A percentile compares a stretch with the other conserved stretches of the same genome.
phyloP scores from a whole-genome alignment of 2,888 invertebrate species.

The Fissipunctia ypsillon region DNA sequence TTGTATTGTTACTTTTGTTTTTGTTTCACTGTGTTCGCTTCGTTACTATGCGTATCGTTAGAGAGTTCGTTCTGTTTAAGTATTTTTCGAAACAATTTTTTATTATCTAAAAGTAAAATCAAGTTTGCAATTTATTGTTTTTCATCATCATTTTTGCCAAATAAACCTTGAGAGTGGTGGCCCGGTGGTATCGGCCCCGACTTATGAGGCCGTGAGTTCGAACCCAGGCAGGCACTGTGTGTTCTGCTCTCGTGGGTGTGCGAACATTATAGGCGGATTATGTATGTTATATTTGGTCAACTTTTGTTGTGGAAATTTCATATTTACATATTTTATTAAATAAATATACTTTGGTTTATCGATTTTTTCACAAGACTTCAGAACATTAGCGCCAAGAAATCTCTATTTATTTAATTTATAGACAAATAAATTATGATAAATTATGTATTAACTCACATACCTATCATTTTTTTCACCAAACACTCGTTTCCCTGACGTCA shows the following conservation, averaged over 20 bases:
- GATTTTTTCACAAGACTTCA: background rate
- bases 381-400: background rate
- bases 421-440: too few species aligned
- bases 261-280: too few species aligned
- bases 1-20: conserved; percentile 28
- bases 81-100: conserved; percentile 51
- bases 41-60: conserved; percentile 58
- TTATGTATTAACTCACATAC: background rate
- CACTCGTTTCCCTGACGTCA: conserved; percentile 57
- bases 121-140: background rate
- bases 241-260: too few species aligned
- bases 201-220: too few species aligned
- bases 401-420: conserved; percentile 32
- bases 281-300: background rate
- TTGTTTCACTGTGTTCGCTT: conserved; percentile 55
- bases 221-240: too few species aligned
- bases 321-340: background rate
- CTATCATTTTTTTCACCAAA: conserved; percentile 9
- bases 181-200: too few species aligned
- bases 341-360: background rate
- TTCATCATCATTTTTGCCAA: background rate
- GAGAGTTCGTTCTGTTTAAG: conserved; percentile 59
- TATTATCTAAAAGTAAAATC: conserved; percentile 33
- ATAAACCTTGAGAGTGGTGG: too few species aligned
- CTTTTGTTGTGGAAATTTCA: too few species aligned